Conservation (phyloP, 2,888 invertebrate species). For the Rhagophthalmus giganteus region DNA sequence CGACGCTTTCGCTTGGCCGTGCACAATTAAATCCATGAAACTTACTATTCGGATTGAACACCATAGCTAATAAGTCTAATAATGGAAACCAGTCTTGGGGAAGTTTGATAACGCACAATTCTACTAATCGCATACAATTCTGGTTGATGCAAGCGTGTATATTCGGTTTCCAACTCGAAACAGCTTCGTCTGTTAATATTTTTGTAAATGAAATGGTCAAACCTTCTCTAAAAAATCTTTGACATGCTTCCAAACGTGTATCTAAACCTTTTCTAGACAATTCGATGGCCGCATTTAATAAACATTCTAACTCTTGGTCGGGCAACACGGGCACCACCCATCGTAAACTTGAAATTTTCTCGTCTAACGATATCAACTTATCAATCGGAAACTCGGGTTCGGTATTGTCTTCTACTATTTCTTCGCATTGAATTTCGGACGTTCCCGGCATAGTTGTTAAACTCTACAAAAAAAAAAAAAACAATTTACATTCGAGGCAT, state of each 20-base stretch:
- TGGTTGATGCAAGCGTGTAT: constrained; percentile 94
- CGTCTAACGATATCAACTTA: constrained; percentile 86
- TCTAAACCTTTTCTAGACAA: constrained; percentile 88
- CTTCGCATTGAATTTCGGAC: constrained; percentile 41
- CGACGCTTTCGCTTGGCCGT: constrained; percentile 72
- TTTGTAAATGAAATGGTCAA: constrained; percentile 93
- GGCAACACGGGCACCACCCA: constrained; percentile 98
- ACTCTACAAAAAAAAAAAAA: constrained; percentile 23
- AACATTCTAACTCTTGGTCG: constrained; percentile 91
- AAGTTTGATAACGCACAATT: constrained; percentile 90
- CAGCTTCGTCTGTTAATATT: constrained; percentile 96
- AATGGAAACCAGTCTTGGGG: constrained; percentile 89
- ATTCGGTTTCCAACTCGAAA: constrained; percentile 96
- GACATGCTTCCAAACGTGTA: constrained; percentile 85
- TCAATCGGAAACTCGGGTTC: constrained; percentile 81
- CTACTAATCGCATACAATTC: constrained; percentile 89
- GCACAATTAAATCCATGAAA: constrained; percentile 86
- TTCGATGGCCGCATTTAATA: constrained; percentile 86
- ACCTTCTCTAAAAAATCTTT: constrained; percentile 93
- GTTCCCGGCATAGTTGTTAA: constrained; percentile 39
- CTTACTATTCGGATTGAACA: constrained; percentile 94
- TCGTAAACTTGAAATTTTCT: constrained; percentile 92
- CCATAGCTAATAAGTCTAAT: constrained; percentile 88
- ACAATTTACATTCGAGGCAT: no score
- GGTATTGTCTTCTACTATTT: constrained; percentile 51